Conservation (phyloP, 2,797 vertebrate species). For the Tangara arthus region DNA sequence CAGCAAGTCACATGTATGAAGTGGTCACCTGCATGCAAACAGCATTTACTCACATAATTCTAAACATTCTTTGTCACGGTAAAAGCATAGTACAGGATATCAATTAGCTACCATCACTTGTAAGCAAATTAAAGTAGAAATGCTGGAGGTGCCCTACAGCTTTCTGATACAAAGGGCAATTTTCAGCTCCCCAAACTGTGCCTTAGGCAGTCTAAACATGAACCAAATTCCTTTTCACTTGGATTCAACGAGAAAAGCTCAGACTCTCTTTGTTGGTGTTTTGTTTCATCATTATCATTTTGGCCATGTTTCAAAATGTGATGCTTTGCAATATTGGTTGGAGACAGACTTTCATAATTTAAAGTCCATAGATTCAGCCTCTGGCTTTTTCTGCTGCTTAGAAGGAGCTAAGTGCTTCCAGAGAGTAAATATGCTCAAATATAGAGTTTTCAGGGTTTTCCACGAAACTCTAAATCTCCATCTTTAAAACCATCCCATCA, state of each 20-base stretch:
- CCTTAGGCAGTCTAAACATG: slow-evolving; percentile 3
- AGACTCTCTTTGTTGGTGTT: background rate
- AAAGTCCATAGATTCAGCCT: background rate
- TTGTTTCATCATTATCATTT: slow-evolving; percentile 34
- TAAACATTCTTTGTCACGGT: background rate
- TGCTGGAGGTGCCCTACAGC: background rate
- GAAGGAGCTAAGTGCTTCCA: background rate
- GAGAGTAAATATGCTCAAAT: background rate
- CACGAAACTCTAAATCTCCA: background rate
- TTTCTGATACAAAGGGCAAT: background rate
- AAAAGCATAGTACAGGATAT: background rate
- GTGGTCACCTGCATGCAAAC: background rate
- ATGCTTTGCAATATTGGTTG: background rate
- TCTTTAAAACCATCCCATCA: background rate
- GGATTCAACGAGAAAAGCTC: slow-evolving; percentile 31
- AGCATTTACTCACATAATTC: background rate
- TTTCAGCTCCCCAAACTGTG: background rate
- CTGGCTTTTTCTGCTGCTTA: background rate
- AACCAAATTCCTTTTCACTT: slow-evolving; percentile 55
- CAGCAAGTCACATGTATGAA: background rate
- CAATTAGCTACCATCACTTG: slow-evolving; percentile 8
- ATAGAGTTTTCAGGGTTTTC: background rate
- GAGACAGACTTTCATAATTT: slow-evolving; percentile 15
- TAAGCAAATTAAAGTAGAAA: slow-evolving; percentile 4
- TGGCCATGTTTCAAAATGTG: slow-evolving; percentile 16